Percentiles rank a stretch among this genome's conserved stretches.
Evolutionary conservation across 2,888 invertebrate species (phyloP).

Genomic region (Drosophila vallismaia): DNA sequence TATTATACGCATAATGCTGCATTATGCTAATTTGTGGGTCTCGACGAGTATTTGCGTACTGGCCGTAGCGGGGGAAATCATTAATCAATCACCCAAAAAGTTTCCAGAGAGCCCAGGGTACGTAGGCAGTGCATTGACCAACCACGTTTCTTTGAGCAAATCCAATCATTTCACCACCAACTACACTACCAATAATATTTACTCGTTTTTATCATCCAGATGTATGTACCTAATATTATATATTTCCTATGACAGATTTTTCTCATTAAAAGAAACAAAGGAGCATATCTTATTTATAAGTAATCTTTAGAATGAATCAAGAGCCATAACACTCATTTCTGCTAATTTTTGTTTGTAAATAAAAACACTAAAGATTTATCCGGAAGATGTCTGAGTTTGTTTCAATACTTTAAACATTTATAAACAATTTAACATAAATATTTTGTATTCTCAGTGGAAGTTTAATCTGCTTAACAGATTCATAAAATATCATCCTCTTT

Average conservation of each 20-base stretch:
- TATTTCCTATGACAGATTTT: too few relatives aligned
- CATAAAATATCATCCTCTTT: neutral
- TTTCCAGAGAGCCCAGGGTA: conserved; percentile 7
- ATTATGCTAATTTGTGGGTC: conserved; percentile 67
- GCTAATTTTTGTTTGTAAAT: neutral
- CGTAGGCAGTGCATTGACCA: conserved; percentile 69
- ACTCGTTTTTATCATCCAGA: too few relatives aligned
- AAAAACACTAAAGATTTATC: neutral
- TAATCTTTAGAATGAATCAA: neutral
- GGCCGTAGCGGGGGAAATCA: conserved; percentile 59
- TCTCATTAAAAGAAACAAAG: too few relatives aligned
- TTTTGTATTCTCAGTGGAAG: neutral
- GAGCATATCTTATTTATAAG: too few relatives aligned
- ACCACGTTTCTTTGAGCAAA: conserved; percentile 29
- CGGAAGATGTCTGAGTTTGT: neutral
- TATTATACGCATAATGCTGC: conserved; percentile 66
- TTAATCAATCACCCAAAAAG: conserved; percentile 70
- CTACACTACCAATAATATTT: conserved; percentile 15
- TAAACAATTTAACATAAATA: neutral
- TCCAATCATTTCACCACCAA: conserved; percentile 49
- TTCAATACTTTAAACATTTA: neutral
- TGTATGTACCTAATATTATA: too few relatives aligned
- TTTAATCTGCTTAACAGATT: neutral
- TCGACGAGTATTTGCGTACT: conserved; percentile 20
- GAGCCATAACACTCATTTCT: neutral